Base-by-base conservation (phyloP, 2,113 vertebrate species). In the Xiphophorus hellerii region DNA sequence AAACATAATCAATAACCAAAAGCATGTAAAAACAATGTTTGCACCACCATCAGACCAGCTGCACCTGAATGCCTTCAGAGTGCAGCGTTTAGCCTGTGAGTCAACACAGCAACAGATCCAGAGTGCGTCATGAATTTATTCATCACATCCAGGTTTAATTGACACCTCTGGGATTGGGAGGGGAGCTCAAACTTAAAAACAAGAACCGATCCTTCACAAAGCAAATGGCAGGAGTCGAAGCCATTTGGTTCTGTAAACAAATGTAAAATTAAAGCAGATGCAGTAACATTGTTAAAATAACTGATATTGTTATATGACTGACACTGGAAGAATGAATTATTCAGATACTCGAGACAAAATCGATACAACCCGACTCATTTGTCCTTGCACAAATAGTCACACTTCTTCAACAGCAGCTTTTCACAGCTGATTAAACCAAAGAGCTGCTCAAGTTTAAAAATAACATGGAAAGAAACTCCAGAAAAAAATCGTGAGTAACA, bases 61-160 rank as follows among this genome's bases (percentile, higher is more conserved):
- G 51, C 48, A 22, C 48, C 48, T 51, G 20, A 51, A 51, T 51
- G 48, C 20, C 48, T 51, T 22, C 5, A 51, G 15, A 69, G 35
- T 66, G 72, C 65, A 42, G 62, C 77, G 11, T 78, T 76, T 63
- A 9, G 11, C 44, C 71, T 69, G 25, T 2, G 28, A 28, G 58
- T 80, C 66, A 28, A 54, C 70, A 69, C 66, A 65, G 28, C 0
- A n/a, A 54, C 66, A 70, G 66, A 74, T 60, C 73, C 48, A 28
- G 27, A 8, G 61, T 42, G 77, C 30, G 62, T 85, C 76, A 89
- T 82, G 76, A 80, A 85, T 84, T 65, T 48, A 82, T 82, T 82
- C 27, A 85, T 74, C 63, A 33, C 78, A 69, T 39, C 20, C 65
- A 31, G 71, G 58, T 82, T 81, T 81, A 78, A 87, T 72, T 80